Base-by-base conservation (phyloP, 2,888 invertebrate species). In the Melipona bicolor region DNA sequence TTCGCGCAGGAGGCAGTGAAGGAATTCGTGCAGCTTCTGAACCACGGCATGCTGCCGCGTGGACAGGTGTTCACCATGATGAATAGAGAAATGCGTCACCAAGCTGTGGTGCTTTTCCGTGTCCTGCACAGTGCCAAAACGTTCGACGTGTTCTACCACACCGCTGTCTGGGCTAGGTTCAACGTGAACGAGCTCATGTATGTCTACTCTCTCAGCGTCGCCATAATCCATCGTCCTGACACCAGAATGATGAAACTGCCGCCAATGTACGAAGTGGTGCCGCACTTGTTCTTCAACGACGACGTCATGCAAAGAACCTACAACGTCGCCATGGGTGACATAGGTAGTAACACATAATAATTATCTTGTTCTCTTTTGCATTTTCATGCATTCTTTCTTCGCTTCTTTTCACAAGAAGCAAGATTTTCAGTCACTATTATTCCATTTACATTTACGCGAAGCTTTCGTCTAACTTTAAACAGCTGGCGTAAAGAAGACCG, bases 241-340 rank as follows among this genome's bases (percentile, higher is more conserved):
- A 95, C 96, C 77, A 94, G 94, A 71, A 95, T 95, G 76, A 93
- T 97, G 52, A 95, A 96, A 27, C 90, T 97, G 59, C 97, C 97
- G 3, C 96, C 97, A 3, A 95, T 96, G n/a, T 97, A 97, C 90
- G 97, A 97, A 95, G 94, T 96, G 52, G 95, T 95, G 88, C 97
- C 97, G 0, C 95, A 96, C 92, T 95, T 95, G 87, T 97, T 96
- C 95, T 95, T 96, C 85, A 96, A 96, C 92, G 93, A 95, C 21
- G 96, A 96, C 67, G 95, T 96, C 19, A 94, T 96, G 89, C 92
- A 93, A 67, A 88, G 92, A 64, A 90, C 90, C 4, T 88, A 92
- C 68, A 87, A 86, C 15, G 82, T 88, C 67, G 91, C 90, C 59
- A 90, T 92, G 87, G 92, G 92, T 13, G 89, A 92, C 49, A 59